Conservation (phyloP, 2,113 vertebrate genomes). For the Columba livia region DNA sequence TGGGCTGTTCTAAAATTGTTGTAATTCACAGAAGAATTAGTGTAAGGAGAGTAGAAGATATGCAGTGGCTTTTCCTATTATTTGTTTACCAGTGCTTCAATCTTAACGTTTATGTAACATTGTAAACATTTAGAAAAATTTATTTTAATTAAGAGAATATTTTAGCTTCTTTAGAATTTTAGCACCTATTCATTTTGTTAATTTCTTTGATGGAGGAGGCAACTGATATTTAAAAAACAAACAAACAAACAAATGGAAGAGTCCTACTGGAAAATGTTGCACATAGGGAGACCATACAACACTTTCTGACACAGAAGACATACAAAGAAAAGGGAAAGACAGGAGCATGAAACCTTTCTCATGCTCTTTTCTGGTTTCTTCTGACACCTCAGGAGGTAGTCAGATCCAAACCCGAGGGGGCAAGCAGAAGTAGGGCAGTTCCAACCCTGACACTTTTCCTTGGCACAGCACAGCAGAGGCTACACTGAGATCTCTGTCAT, state of each 20-base stretch:
- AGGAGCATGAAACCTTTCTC: background rate
- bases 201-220: background rate
- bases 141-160: background rate
- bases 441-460: background rate
- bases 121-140: background rate
- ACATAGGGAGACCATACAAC: background rate
- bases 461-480: background rate
- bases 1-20: background rate
- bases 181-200: accelerated
- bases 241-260: background rate
- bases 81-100: background rate
- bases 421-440: background rate
- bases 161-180: background rate
- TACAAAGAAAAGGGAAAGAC: background rate
- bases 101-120: background rate
- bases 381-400: background rate
- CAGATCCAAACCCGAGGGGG: background rate
- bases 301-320: background rate
- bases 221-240: background rate
- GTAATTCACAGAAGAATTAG: background rate
- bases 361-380: background rate
- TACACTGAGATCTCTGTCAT: background rate
- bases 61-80: background rate
- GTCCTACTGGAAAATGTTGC: background rate
- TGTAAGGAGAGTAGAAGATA: background rate